Base-by-base conservation (phyloP, 2,888 invertebrate genomes). In the Uropetala carovei region DNA sequence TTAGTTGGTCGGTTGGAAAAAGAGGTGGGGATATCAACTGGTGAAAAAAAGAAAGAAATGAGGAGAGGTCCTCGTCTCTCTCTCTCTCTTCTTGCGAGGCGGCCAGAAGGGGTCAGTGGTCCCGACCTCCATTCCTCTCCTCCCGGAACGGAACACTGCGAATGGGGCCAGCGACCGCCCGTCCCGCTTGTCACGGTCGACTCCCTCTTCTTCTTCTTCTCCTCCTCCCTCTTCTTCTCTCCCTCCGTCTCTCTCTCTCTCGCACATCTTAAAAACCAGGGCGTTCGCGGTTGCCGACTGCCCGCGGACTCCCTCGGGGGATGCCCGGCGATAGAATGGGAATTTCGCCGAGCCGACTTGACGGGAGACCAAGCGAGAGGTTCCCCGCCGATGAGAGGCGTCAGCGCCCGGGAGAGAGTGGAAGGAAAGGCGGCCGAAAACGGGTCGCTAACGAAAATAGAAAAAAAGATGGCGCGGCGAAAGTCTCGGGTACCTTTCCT, bases 121-220 rank as follows among this genome's bases (percentile, higher is more conserved):
- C 89, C 56, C 89, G 89, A 89, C 89, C 89, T 68, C 68, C 89
- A 68, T 89, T 89, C 64, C 89, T 57, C 83, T 57, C 56, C 57
- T 16, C 86, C 16, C 9, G 27, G 30, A 18, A 30, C 83, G 83
- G 83, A 83, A 83, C 83, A 57, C 16, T 57, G 64, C 64, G 89
- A 89, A 68, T 89, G 89, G 68, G 89, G 89, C 64, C 89, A 89
- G 60, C 89, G 89, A 89, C 89, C 89, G 64, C 30, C 64, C 68
- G 64, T 64, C 30, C 89, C 30, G 18, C 89, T 18, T 89, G 89
- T 89, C 89, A 68, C 89, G 89, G 89, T 64, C 89, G 64, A 89
- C 60, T 64, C 64, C 64, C 18, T 64, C 83, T 27, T 83, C 64
- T 64, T n/a, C n/a, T 64, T 13, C n/a, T n/a, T n/a, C n/a, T n/a